These are phyloP conservation scores for Incurvaria masculella DNA, from an alignment of 2,888 invertebrate species.

Conservation along the genomic window DNA sequence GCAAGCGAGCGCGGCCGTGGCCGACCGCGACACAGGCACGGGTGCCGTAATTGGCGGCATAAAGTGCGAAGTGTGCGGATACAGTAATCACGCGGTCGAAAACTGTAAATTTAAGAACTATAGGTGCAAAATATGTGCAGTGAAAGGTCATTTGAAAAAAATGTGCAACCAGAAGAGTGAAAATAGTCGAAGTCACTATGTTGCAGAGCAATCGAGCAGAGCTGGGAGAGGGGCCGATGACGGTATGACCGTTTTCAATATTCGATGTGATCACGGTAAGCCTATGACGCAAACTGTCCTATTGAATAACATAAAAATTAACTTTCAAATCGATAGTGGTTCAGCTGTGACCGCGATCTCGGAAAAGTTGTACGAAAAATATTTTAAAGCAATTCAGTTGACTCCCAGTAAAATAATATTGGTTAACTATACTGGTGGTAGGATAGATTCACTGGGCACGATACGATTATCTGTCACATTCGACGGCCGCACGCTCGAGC, in stretches of 20 bases:
- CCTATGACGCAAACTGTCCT: slow-evolving; percentile 12
- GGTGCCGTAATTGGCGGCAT: not conserved
- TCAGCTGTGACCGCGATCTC: slow-evolving; percentile 15
- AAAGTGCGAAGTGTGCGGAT: slow-evolving; percentile 19
- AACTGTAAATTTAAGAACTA: slow-evolving; percentile 17
- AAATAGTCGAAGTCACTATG: slow-evolving; percentile 1
- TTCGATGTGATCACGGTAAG: slow-evolving; percentile 8
- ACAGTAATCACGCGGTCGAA: slow-evolving; percentile 13
- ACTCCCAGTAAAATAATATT: slow-evolving; percentile 7
- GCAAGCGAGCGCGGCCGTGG: not conserved
- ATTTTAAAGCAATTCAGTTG: slow-evolving; percentile 12
- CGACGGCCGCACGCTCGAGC: not conserved
- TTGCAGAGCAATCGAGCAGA: slow-evolving; percentile 9
- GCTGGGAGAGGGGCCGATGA: slow-evolving; percentile 14
- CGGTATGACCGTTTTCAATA: slow-evolving; percentile 14
- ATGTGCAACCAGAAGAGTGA: no score
- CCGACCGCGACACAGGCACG: not conserved
- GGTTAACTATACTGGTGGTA: slow-evolving; percentile 11
- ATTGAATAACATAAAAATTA: slow-evolving; percentile 8
- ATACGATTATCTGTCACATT: slow-evolving; percentile 10
- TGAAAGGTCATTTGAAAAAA: slow-evolving; percentile 14
- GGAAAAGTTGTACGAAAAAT: slow-evolving; percentile 5
- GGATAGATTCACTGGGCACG: slow-evolving; percentile 8
- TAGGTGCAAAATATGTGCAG: slow-evolving; percentile 16
- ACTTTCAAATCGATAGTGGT: slow-evolving; percentile 15